Base-by-base conservation (phyloP, 2,888 invertebrate species). In the Melieria picta region DNA sequence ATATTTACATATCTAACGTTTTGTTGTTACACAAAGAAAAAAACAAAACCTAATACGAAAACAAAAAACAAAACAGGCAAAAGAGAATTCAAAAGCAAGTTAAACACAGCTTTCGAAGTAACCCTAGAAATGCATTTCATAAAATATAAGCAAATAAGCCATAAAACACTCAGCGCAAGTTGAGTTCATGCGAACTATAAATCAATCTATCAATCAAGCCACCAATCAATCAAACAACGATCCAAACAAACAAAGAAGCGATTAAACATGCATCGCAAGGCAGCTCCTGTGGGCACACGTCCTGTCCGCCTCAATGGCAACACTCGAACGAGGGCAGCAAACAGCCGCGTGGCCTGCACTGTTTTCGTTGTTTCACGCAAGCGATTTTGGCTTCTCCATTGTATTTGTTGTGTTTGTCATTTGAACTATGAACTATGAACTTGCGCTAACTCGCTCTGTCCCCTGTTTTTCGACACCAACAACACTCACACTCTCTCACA, bases 71-170 rank as follows among this genome's bases (percentile, higher is more conserved):
- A 48, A 61, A 65, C 69, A 50, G 5, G n/a, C 3, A 56, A 55
- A 68, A 71, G 55, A 73, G 47, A 66, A 56, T 72, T 47, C 64
- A 47, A 52, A 69, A 67, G 65, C 46, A 69, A 73, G 48, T 61
- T 55, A 69, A 71, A 65, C 50, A 73, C 62, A 76, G 71, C 65
- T 76, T 67, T 75, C 16, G 66, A 68, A 69, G 72, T 72, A 77
- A 76, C 73, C 74, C 13, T n/a, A 9, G 5, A 10, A 46, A 30
- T 7, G 7, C 11, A 42, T 10, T 11, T 16, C 30, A 30, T 30
- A 30, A 30, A 30, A 30, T 30, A 30, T 3, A 30, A 30, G 30
- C 30, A 30, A 30, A 30, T 30, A 30, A 30, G 30, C 2, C 30
- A 30, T 30, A 30, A 30, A 30, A 30, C 2, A 30, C 30, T 30